Percentiles rank a stretch among this genome's conserved stretches.
These are phyloP conservation scores for Champsocephalus gunnari DNA, from an alignment of 2,797 vertebrate species.

Conservation along the genomic window DNA sequence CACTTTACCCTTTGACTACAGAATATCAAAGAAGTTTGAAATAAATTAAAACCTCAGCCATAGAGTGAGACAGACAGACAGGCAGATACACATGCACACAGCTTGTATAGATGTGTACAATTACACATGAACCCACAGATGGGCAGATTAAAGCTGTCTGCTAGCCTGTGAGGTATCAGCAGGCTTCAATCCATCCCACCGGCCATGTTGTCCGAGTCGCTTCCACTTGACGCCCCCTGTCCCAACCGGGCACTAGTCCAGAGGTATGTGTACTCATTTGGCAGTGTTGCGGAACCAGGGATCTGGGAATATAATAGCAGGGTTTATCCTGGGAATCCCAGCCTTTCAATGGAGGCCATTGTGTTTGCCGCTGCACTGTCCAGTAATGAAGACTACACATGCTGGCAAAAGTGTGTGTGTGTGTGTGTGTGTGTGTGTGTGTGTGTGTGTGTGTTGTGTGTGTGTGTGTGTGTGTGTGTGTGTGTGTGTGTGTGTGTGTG, in stretches of 20 bases:
- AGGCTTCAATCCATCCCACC: conserved; percentile 40
- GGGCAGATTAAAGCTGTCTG: conserved; percentile 36
- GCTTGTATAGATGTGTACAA: conserved; percentile 34
- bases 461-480: too few relatives aligned
- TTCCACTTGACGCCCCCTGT: conserved; percentile 48
- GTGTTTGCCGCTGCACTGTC: conserved; percentile 63
- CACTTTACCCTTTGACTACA: not conserved
- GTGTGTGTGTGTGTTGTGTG: too few relatives aligned
- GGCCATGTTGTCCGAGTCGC: conserved; percentile 24
- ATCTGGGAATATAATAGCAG: conserved; percentile 68
- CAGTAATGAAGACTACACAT: conserved; percentile 69
- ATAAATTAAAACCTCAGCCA: conserved; percentile 30
- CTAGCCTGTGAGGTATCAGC: conserved; percentile 52
- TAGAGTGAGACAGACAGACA: conserved; percentile 14
- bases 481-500: too few relatives aligned
- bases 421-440: too few relatives aligned
- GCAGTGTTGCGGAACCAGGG: conserved; percentile 65
- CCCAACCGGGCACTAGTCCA: conserved; percentile 30
- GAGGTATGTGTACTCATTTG: conserved; percentile 70
- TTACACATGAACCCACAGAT: conserved; percentile 45
- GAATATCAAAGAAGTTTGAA: conserved; percentile 15
- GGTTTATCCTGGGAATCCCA: conserved; percentile 75
- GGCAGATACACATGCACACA: conserved; percentile 33
- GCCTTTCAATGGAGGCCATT: conserved; percentile 72
- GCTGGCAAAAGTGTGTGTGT: conserved; percentile 39